Evolutionary conservation across 1,140 invertebrate genomes (phyloP).

Genomic region (Globodera rostochiensis): DNA sequence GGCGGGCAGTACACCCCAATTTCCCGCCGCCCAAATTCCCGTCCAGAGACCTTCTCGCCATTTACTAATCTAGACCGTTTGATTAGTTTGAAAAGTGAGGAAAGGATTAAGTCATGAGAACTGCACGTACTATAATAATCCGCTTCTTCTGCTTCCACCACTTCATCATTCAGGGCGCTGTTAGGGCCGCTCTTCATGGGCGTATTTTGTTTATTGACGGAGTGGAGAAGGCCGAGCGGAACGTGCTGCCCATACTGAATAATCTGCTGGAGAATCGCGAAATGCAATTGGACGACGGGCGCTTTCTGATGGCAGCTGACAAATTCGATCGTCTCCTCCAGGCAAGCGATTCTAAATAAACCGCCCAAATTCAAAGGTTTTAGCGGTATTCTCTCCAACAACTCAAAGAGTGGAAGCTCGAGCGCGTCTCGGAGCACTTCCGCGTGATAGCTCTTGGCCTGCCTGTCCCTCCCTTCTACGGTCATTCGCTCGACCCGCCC

Average conservation of each 20-base stretch:
- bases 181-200: constrained; percentile 83
- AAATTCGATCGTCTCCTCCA: constrained; percentile 87
- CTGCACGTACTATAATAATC: too few relatives aligned
- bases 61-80: too few relatives aligned
- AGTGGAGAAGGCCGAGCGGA: constrained; percentile 94
- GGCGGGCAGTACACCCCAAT: neutral
- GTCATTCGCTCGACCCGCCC: constrained; percentile 92
- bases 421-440: constrained; percentile 86
- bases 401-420: constrained; percentile 81
- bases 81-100: too few relatives aligned
- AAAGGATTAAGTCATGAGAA: too few relatives aligned
- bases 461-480: constrained; percentile 82
- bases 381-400: constrained; percentile 79
- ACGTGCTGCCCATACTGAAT: constrained; percentile 94
- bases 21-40: too few relatives aligned
- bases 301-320: constrained; percentile 82
- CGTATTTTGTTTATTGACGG: constrained; percentile 89
- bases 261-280: constrained; percentile 97
- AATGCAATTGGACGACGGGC: constrained; percentile 95
- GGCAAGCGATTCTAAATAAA: constrained; percentile 64
- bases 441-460: constrained; percentile 85
- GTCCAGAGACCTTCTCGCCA: too few relatives aligned
- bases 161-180: constrained; percentile 75
- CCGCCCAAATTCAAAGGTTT: constrained; percentile 1
- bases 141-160: too few relatives aligned